phyloP scores from a whole-genome alignment of 2,113 vertebrate genomes.

The Tupaia chinensis region DNA sequence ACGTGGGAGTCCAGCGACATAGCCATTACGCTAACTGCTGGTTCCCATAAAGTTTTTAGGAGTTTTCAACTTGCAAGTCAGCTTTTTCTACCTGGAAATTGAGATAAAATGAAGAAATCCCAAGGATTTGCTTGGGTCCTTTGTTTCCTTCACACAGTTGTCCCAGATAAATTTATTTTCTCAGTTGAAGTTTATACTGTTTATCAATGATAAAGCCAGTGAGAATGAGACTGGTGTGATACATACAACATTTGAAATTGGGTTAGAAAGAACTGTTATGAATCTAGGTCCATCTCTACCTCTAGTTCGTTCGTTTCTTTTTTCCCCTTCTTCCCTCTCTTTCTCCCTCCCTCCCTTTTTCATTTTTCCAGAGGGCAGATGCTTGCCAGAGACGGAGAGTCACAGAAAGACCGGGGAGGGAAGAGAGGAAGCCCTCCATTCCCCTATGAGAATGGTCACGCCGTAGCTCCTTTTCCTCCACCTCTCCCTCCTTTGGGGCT shows the following conservation, averaged over 20 bases:
- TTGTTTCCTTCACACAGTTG: neutral
- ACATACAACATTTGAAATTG: conserved; percentile 37
- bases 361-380: neutral
- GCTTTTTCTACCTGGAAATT: conserved; percentile 21
- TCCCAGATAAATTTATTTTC: conserved; percentile 27
- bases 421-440: too few relatives aligned
- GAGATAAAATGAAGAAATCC: conserved; percentile 23
- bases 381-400: too few relatives aligned
- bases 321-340: neutral
- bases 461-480: too few relatives aligned
- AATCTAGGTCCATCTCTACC: neutral
- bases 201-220: neutral
- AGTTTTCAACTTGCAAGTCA: neutral
- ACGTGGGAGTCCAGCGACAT: too few relatives aligned
- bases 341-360: neutral
- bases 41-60: too few relatives aligned
- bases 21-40: too few relatives aligned
- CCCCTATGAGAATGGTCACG: too few relatives aligned
- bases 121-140: neutral
- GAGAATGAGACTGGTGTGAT: neutral
- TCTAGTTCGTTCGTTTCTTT: neutral
- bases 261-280: neutral
- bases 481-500: too few relatives aligned
- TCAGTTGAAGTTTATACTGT: conserved; percentile 39
- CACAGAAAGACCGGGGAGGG: too few relatives aligned